Evolutionary conservation across 2,113 vertebrate genomes (phyloP).

Genomic region (Gorsachius goisagi): DNA sequence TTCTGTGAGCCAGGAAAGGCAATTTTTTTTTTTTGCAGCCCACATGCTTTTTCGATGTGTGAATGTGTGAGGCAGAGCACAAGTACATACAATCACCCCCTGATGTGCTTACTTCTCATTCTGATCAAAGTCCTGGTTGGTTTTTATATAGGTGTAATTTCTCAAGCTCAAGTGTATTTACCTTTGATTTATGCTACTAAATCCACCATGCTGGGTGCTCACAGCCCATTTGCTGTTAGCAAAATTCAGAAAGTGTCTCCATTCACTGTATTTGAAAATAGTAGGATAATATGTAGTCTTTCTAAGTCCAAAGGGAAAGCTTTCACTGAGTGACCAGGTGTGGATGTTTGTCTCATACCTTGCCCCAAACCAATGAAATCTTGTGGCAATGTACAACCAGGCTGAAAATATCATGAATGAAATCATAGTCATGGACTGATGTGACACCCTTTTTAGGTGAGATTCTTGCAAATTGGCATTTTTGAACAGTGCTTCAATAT

Average conservation of each 20-base stretch:
- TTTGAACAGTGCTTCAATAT: neutral
- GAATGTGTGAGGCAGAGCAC: neutral
- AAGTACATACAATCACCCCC: neutral
- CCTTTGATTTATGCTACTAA: neutral
- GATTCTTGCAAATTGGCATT: neutral
- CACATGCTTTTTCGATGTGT: neutral
- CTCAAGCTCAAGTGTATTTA: neutral
- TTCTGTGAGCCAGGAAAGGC: neutral
- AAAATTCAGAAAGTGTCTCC: neutral
- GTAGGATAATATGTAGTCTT: neutral
- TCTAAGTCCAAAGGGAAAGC: neutral
- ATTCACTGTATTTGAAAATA: neutral
- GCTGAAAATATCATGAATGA: neutral
- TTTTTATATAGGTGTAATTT: neutral
- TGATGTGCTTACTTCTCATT: neutral
- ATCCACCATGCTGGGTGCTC: neutral
- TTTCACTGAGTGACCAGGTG: neutral
- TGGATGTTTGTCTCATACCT: neutral
- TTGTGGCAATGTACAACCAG: neutral
- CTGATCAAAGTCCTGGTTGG: neutral
- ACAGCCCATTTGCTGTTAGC: neutral
- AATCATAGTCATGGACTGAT: neutral
- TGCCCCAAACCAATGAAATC: neutral
- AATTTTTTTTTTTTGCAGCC: neutral
- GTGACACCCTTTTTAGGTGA: accelerated